Conservation (phyloP, 2,888 invertebrate species). For the Drosophila monieri region DNA sequence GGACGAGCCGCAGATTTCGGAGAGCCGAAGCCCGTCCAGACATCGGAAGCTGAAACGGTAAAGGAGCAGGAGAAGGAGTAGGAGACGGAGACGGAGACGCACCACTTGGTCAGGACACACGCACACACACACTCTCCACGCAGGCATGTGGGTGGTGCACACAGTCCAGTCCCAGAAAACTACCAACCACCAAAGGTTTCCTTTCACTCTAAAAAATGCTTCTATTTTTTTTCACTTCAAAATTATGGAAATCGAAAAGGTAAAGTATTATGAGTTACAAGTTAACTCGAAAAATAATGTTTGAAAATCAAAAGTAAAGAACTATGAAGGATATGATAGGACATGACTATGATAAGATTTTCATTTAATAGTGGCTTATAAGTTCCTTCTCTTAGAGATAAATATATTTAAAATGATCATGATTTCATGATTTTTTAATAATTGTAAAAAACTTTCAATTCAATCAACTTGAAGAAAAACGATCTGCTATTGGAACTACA, state of each 20-base stretch:
- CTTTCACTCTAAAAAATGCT: background rate
- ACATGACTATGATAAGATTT: too few species aligned
- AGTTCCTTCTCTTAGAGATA: too few species aligned
- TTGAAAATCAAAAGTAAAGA: too few species aligned
- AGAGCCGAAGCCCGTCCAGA: constrained; percentile 30
- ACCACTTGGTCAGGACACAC: constrained; percentile 52
- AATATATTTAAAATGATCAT: too few species aligned
- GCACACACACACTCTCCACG: constrained; percentile 20
- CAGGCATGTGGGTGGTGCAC: constrained; percentile 25
- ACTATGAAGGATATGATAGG: too few species aligned
- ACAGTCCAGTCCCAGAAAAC: constrained; percentile 26
- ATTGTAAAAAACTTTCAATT: too few species aligned
- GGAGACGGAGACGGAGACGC: constrained; percentile 38
- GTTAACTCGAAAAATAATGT: too few species aligned
- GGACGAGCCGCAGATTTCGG: constrained; percentile 10
- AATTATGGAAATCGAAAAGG: background rate
- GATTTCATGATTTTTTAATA: too few species aligned
- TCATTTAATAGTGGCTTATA: too few species aligned
- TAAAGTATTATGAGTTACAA: too few species aligned
- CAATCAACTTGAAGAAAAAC: too few species aligned
- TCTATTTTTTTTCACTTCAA: background rate
- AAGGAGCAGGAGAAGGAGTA: background rate
- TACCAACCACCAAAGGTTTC: constrained; percentile 52
- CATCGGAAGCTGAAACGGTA: constrained; percentile 46
- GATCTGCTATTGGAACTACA: too few species aligned